Percentiles rank a stretch among this genome's conserved stretches.
Conservation (phyloP, 1,140 invertebrate species). For the Nylanderia fulva region DNA sequence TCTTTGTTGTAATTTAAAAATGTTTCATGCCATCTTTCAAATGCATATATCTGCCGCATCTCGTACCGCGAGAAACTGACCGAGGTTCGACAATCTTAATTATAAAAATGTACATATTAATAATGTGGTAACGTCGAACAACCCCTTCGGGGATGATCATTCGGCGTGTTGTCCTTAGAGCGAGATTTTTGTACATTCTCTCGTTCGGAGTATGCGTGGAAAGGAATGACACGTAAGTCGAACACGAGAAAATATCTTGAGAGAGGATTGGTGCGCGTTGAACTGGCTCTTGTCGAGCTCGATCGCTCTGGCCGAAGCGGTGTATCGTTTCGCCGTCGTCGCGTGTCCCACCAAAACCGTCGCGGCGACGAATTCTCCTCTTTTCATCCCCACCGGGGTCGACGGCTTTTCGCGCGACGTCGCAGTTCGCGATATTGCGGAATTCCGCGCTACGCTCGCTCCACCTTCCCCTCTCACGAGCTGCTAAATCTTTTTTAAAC, state of each 20-base stretch:
- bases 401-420: constrained; percentile 51
- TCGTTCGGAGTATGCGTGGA: neutral
- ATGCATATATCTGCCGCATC: neutral
- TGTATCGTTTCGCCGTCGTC: constrained; percentile 46
- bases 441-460: constrained; percentile 68
- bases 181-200: neutral
- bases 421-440: constrained; percentile 63
- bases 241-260: constrained; percentile 65
- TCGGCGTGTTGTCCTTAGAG: neutral
- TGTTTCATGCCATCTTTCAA: neutral
- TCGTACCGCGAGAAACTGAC: neutral
- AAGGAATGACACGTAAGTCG: neutral
- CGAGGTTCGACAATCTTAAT: too few relatives aligned
- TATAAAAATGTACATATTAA: neutral
- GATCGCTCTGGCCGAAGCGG: constrained; percentile 74
- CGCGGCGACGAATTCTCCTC: constrained; percentile 55
- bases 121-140: neutral
- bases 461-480: constrained; percentile 61
- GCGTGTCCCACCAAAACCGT: constrained; percentile 42
- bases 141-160: constrained; percentile 2
- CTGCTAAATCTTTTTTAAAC: constrained; percentile 78
- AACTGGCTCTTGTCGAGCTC: constrained; percentile 79
- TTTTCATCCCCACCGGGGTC: constrained; percentile 49
- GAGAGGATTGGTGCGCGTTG: constrained; percentile 79
- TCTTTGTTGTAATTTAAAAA: neutral